These are phyloP conservation scores for Homarus americanus DNA, from an alignment of 1,140 invertebrate species.

Conservation along the genomic window DNA sequence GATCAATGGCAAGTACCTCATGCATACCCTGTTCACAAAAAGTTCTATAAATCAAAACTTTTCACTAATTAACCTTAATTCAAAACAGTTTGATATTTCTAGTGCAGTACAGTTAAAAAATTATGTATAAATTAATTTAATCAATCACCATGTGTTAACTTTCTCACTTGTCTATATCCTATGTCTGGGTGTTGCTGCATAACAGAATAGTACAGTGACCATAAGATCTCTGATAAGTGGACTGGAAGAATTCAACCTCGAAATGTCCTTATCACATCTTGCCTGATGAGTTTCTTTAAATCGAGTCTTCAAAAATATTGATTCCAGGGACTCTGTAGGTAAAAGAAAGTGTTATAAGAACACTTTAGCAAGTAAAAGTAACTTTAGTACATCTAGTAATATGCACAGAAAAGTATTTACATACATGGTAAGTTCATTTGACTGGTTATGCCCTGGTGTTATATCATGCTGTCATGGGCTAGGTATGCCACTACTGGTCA, in stretches of 20 bases:
- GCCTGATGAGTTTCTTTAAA: conserved; percentile 85
- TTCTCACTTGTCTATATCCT: conserved; percentile 85
- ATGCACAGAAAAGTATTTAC: no score
- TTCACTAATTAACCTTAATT: background rate
- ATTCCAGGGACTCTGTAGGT: conserved; percentile 86
- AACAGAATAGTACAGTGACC: conserved; percentile 86
- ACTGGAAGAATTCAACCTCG: conserved; percentile 88
- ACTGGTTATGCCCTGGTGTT: no score
- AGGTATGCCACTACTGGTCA: no score
- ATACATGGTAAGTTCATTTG: no score
- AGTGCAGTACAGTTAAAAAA: background rate
- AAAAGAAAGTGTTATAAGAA: no score
- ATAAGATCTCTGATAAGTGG: conserved; percentile 85
- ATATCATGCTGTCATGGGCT: no score
- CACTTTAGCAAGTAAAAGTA: no score
- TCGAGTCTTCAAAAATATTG: conserved; percentile 90
- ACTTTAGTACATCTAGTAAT: no score
- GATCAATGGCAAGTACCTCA: conserved; percentile 57
- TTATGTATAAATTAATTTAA: background rate
- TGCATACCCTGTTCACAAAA: conserved; percentile 59
- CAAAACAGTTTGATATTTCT: background rate
- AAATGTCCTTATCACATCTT: conserved; percentile 90
- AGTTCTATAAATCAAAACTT: no score
- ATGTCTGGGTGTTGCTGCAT: conserved; percentile 85
- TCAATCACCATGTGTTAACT: background rate